Percentiles rank a stretch among this genome's conserved stretches.
Conservation (phyloP, 2,113 vertebrate genomes). For the Halichoeres trimaculatus region DNA sequence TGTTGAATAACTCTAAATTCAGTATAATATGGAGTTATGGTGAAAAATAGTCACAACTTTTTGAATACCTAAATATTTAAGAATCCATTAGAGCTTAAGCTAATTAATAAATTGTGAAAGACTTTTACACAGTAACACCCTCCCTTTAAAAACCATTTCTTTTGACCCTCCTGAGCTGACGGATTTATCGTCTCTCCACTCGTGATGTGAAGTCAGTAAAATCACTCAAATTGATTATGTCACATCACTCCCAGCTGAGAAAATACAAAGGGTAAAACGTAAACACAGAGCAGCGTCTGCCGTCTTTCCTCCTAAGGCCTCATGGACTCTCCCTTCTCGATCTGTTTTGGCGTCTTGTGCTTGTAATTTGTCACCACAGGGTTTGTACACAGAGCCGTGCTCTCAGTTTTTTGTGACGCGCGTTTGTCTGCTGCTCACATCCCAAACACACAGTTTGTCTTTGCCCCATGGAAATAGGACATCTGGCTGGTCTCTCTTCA, state of each 20-base stretch:
- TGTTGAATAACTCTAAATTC: too few relatives aligned
- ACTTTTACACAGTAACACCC: too few relatives aligned
- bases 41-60: too few relatives aligned
- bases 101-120: too few relatives aligned
- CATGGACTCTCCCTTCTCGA: neutral
- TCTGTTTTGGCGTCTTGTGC: neutral
- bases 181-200: neutral
- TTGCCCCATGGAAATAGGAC: constrained; percentile 57
- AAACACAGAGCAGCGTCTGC: too few relatives aligned
- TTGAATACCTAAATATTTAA: too few relatives aligned
- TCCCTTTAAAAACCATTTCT: too few relatives aligned
- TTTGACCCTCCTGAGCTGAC: too few relatives aligned
- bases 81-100: too few relatives aligned
- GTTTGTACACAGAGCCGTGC: neutral
- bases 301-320: neutral
- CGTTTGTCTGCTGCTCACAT: constrained; percentile 5
- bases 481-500: constrained; percentile 64
- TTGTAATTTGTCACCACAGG: constrained; percentile 9
- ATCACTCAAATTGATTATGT: too few relatives aligned
- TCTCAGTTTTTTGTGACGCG: neutral
- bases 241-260: too few relatives aligned
- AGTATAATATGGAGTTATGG: too few relatives aligned
- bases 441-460: constrained; percentile 34
- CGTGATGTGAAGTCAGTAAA: neutral
- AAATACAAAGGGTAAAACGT: constrained; percentile 3